Evolutionary conservation across 2,113 vertebrate genomes (phyloP).

Genomic region (Tenebrosternarchus preto): DNA sequence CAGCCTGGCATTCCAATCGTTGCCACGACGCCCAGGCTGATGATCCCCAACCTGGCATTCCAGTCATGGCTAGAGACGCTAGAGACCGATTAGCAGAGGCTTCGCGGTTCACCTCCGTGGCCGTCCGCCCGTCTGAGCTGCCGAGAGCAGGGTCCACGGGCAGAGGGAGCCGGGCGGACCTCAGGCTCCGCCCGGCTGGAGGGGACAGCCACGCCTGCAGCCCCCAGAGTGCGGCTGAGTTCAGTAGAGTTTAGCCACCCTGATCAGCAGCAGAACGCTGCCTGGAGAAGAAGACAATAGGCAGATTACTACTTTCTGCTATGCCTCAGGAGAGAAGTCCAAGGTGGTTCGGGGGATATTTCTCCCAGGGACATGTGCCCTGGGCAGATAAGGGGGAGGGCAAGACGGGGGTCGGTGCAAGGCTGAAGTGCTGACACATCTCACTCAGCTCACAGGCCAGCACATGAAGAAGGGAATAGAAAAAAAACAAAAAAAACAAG

Average conservation of each 20-base stretch:
- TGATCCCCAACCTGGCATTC: not conserved
- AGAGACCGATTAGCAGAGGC: not conserved
- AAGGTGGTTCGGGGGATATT: conserved; percentile 41
- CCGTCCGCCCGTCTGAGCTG: not conserved
- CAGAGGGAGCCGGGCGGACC: not conserved
- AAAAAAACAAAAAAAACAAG: conserved; percentile 29
- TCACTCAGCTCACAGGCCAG: conserved; percentile 2
- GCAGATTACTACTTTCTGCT: conserved; percentile 31
- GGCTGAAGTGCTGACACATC: conserved; percentile 38
- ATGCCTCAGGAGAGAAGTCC: conserved; percentile 33
- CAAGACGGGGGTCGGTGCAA: conserved; percentile 43
- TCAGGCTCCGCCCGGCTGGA: not conserved
- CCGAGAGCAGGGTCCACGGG: not conserved
- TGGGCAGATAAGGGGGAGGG: conserved; percentile 52
- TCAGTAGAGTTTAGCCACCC: conserved; percentile 3
- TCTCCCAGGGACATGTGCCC: conserved; percentile 53
- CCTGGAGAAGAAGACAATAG: conserved; percentile 43
- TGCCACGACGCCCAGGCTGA: not conserved
- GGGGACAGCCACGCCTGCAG: conserved; percentile 6
- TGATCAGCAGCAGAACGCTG: conserved; percentile 38
- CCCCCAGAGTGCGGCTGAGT: not conserved
- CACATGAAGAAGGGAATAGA: conserved; percentile 20
- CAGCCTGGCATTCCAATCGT: not conserved
- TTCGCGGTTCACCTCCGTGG: not conserved
- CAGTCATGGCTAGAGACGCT: not conserved